Base-by-base conservation (phyloP, 2,888 invertebrate genomes). In the Nomada ruficornis region DNA sequence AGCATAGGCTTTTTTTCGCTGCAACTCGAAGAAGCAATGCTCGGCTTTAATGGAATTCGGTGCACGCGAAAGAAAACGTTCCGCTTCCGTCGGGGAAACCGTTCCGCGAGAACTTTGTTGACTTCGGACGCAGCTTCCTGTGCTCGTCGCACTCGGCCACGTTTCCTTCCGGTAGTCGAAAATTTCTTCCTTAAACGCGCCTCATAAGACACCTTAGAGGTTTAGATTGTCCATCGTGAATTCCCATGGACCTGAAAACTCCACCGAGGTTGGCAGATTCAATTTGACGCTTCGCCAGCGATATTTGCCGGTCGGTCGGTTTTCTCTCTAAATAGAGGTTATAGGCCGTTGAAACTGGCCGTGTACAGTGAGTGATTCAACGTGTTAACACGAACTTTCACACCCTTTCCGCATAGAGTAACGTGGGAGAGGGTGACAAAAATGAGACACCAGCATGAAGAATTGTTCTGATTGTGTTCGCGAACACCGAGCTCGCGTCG, bases 21-120 rank as follows among this genome's bases (percentile, higher is more conserved):
- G 7, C 9, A 11, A 0, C 59, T 36, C 9, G 23, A 29, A 2
- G 5, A 29, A 65, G 20, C n/a, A 44, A 44, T 57, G 64, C 36
- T 64, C 76, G 60, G 63, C 42, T 50, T 57, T 72, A 69, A 76
- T 62, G 67, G 36, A 55, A 78, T 76, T 76, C 76, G 60, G 26
- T 11, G 55, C 18, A 47, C 42, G 74, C 68, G 42, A 29, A 20
- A 55, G 75, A 62, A 77, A 62, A 13, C 62, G 47, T 5, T 10
- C 11, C 68, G 68, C 63, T 76, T 57, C 15, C 29, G 36, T 5
- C 52, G 29, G 18, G 36, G 26, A 50, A 36, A 75, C 13, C 15
- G 20, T 55, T 60, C 26, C 42, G 18, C 13, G 29, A 47, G n/a
- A n/a, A 36, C 20, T 36, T 74, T 55, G 20, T 2, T 3, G 13